Evolutionary conservation across 2,888 invertebrate genomes (phyloP).

Genomic region (Callyntrura guangdongensis): DNA sequence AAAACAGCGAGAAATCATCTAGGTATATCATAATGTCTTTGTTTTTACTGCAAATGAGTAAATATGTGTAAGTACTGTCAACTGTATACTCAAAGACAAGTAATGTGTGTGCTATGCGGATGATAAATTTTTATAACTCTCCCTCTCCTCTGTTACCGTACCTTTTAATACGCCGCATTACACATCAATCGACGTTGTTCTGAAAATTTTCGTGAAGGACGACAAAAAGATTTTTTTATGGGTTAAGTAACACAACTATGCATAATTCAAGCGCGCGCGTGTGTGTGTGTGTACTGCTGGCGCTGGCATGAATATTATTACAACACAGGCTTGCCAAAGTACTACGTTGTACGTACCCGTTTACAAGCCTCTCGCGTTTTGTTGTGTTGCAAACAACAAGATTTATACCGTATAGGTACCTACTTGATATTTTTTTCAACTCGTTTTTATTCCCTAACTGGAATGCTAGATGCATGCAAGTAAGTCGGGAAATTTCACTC

Average conservation of each 20-base stretch:
- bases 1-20: not conserved
- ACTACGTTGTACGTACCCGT: not conserved
- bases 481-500: slow-evolving; percentile 27
- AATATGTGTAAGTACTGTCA: too few species aligned
- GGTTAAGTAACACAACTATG: slow-evolving; percentile 48
- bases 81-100: too few species aligned
- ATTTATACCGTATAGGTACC: not conserved
- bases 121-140: slow-evolving; percentile 4
- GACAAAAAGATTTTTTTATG: slow-evolving; percentile 32
- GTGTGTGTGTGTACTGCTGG: slow-evolving; percentile 1
- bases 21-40: not conserved
- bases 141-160: too few species aligned
- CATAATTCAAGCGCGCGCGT: slow-evolving; percentile 44
- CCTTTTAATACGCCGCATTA: slow-evolving; percentile 25
- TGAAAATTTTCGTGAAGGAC: slow-evolving; percentile 52
- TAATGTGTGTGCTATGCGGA: too few species aligned
- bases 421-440: not conserved
- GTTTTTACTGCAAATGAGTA: too few species aligned
- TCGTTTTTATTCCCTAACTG: not conserved
- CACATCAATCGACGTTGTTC: slow-evolving; percentile 36
- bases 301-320: not conserved
- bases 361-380: not conserved
- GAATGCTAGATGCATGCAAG: not conserved
- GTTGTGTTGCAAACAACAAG: slow-evolving; percentile 20
- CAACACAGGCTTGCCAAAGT: not conserved